Base-by-base conservation (phyloP, 2,113 vertebrate species). In the Dolichallabes microphthalmus region DNA sequence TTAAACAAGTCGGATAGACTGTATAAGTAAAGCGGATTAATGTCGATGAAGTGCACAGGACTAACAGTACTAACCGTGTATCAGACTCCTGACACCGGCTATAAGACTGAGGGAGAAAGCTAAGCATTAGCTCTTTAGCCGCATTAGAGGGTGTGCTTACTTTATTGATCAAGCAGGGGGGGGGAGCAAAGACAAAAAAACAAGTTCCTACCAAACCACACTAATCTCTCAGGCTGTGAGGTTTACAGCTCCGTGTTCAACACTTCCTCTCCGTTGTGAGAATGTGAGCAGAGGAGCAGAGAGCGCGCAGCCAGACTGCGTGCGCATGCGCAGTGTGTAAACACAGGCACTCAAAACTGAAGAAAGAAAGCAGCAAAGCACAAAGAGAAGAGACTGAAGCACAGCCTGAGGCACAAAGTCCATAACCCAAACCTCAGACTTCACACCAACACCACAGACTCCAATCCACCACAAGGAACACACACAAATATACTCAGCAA, bases 91-190 rank as follows among this genome's bases (percentile, higher is more conserved):
- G 6, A 7, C 39, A n/a, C 30, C 17, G 71, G 53, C 52, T 10
- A 30, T 2, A 52, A 20, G 12, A 15, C 30, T 60, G 68, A 50
- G 45, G 55, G 11, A 27, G 53, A 60, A 39, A 60, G 82, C 82
- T 73, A 60, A 83, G 20, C 53, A 35, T 73, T 82, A 82, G 66
- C 66, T 6, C 8, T 32, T 52, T 71, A 82, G 64, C 81, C 22
- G 32, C 50, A 35, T 53, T 6, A 30, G 30, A n/a, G 2, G 15
- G 17, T 76, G 27, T 17, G 50, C 50, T 27, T 25, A 55, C 12
- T 80, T 63, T 64, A 27, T 66, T 81, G 19, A 69, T 35, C 15
- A 19, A 20, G 35, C 19, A 10, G 61, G 32, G 20, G 60, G 3
- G 9, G 1, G 45, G 64, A 8, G 45, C 22, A 45, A 22, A 27